Conservation (phyloP, 1,140 invertebrate genomes). For the Bombus soroeensis region DNA sequence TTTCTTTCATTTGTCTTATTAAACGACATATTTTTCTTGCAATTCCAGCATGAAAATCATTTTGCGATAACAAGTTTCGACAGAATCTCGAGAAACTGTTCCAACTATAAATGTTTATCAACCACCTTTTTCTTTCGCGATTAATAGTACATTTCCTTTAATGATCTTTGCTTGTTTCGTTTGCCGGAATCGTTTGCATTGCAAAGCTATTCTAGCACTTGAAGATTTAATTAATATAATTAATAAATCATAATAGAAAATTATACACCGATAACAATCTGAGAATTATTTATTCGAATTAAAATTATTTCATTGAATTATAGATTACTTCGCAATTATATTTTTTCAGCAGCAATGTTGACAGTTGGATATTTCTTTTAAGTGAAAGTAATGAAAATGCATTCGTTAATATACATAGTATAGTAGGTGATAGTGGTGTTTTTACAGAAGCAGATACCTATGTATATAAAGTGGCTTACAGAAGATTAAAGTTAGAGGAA, state of each 20-base stretch:
- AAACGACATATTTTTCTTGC: too few species aligned
- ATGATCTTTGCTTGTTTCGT: neutral
- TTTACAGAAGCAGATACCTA: neutral
- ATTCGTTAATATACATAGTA: neutral
- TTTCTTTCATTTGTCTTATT: too few species aligned
- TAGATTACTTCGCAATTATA: neutral
- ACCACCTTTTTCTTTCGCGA: too few species aligned
- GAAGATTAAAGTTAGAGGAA: neutral
- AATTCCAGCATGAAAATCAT: too few species aligned
- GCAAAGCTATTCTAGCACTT: too few species aligned
- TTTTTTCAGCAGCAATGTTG: neutral
- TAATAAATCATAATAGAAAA: too few species aligned
- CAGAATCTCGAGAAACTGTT: too few species aligned
- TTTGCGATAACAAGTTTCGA: too few species aligned
- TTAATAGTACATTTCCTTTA: too few species aligned
- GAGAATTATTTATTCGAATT: neutral
- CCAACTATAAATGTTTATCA: too few species aligned
- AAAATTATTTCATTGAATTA: neutral
- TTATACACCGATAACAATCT: neutral
- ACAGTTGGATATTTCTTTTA: neutral
- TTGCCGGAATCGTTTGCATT: neutral
- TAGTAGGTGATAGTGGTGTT: conserved; percentile 9
- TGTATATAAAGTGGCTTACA: conserved; percentile 23
- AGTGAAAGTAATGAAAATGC: neutral
- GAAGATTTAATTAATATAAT: too few species aligned